Evolutionary conservation across 2,113 vertebrate genomes (phyloP), one percentile per base, ranked within the genome.

Genomic region (Gallinago jamesoni): DNA sequence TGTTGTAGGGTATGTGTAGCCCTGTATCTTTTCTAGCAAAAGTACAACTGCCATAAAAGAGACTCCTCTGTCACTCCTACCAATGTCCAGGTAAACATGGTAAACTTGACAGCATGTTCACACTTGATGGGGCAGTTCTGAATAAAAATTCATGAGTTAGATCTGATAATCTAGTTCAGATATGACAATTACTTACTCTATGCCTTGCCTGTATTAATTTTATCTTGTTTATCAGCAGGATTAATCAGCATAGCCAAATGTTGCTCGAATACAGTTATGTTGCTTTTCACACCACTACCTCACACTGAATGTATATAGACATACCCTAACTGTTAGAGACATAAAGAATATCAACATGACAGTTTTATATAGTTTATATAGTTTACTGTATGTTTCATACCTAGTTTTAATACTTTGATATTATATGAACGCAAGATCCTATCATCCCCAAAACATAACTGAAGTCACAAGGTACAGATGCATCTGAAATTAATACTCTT

Each of bases 181-280:
- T 82, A 53, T 53, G 48, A 47, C 53, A 89, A 76, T 89, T 47
- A 55, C 27, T 91, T 95, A 63, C 41, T 84, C 69, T 47, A 63
- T 85, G 66, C 53, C 53, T 78, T 96, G 62, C 62, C 62, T 39
- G 9, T 84, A 52, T 96, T 94, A 89, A 85, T 95, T 94, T 92
- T 69, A 64, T 87, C 45, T 87, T 79, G 30, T 27, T 87, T 96
- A 87, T 76, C 77, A 94, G 57, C 64, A 72, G 64, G 77, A 93
- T 89, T 96, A 92, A 95, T 97, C 77, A 82, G 35, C 27, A 7
- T 68, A 81, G 69, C 39, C 91, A 82, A 67, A 82, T 84, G 87
- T 84, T 92, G n/a, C 69, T 37, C 70, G 41, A 74, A 55, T 62
- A 66, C 68, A 72, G 73, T 89, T 92, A 28, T 2, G 17, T 59